Percentiles rank a stretch among this genome's conserved stretches.
Evolutionary conservation across 2,113 vertebrate species (phyloP).

Genomic region (Brachirus orientalis): DNA sequence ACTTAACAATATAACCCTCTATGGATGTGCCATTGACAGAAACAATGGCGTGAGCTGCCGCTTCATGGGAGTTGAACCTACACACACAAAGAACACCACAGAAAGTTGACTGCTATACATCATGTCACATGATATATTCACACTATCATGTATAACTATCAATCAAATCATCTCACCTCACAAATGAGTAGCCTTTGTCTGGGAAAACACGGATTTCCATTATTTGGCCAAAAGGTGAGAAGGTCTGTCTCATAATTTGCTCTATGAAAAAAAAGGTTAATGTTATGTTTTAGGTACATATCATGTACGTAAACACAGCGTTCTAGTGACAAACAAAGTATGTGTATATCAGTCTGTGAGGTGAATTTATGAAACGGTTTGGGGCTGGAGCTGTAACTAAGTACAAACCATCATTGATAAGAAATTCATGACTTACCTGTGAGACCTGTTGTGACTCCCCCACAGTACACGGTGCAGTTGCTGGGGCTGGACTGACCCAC

Average conservation of each 20-base stretch:
- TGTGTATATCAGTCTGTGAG: too few relatives aligned
- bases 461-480: constrained; percentile 96
- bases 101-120: background rate
- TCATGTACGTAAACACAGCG: too few relatives aligned
- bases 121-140: background rate
- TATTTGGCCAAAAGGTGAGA: constrained; percentile 97
- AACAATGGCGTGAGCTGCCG: constrained; percentile 95
- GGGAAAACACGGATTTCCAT: constrained; percentile 98
- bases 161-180: constrained; percentile 81
- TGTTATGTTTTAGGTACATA: too few relatives aligned
- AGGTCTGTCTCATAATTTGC: constrained; percentile 98
- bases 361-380: too few relatives aligned
- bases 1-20: constrained; percentile 95
- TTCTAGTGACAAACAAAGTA: too few relatives aligned
- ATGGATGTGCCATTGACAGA: constrained; percentile 95
- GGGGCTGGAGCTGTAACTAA: too few relatives aligned
- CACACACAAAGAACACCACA: rapidly evolving
- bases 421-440: constrained; percentile 82
- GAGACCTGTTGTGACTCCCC: constrained; percentile 92
- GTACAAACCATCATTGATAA: background rate
- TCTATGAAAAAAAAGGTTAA: constrained; percentile 77
- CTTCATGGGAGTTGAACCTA: constrained; percentile 93
- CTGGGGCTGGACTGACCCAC: constrained; percentile 96
- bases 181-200: constrained; percentile 98
- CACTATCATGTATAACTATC: background rate